A percentile compares a stretch with the other conserved stretches of the same genome.
These are phyloP conservation scores for Trematomus loennbergii DNA, from an alignment of 2,113 vertebrate species.

Conservation along the genomic window DNA sequence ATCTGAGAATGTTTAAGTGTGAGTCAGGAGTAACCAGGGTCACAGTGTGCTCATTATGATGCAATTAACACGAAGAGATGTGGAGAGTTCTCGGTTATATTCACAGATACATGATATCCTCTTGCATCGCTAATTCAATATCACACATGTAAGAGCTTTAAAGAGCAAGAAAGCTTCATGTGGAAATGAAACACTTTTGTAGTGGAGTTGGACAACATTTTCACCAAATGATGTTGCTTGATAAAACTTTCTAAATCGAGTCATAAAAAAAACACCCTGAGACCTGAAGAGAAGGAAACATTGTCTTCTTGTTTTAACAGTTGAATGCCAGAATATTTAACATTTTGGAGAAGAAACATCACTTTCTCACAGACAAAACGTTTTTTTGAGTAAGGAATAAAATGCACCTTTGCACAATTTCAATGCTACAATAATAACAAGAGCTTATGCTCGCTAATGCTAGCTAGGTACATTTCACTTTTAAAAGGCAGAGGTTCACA, in stretches of 20 bases:
- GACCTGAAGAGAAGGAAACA: too few species aligned
- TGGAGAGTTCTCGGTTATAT: constrained; percentile 1
- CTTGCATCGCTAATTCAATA: not conserved
- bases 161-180: not conserved
- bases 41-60: constrained; percentile 30
- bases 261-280: too few species aligned
- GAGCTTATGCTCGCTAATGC: not conserved
- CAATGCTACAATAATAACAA: too few species aligned
- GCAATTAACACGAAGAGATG: constrained; percentile 15
- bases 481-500: not conserved
- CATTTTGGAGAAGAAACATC: not conserved
- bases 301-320: too few species aligned
- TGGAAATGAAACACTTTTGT: constrained; percentile 2
- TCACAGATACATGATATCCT: not conserved
- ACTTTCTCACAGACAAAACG: not conserved
- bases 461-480: not conserved
- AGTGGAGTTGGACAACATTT: not conserved
- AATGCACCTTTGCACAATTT: too few species aligned
- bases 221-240: not conserved
- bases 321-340: too few species aligned
- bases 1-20: constrained; percentile 45
- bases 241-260: too few species aligned
- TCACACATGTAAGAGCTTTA: not conserved
- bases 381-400: not conserved
- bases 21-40: constrained; percentile 40